These are phyloP conservation scores for Aspidoscelis tigris DNA, from an alignment of 2,113 vertebrate genomes.

Conservation along the genomic window DNA sequence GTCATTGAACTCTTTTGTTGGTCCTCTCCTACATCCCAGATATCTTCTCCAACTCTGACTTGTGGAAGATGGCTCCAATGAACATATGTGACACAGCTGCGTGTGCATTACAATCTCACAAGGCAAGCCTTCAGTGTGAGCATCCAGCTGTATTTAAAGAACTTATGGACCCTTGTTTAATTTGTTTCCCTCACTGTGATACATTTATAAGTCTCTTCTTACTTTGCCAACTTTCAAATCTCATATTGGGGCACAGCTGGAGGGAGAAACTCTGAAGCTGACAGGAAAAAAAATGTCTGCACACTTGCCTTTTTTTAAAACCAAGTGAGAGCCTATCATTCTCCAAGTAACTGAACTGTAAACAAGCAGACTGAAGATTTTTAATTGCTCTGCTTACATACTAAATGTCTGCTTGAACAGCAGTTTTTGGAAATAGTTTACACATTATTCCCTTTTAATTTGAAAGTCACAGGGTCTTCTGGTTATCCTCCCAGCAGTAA, in stretches of 20 bases:
- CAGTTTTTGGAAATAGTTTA: background rate
- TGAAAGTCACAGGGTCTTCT: background rate
- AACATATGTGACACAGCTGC: background rate
- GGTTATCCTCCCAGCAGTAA: slow-evolving; percentile 11
- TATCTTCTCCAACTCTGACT: background rate
- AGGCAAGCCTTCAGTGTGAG: background rate
- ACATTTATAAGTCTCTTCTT: background rate
- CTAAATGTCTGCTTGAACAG: background rate
- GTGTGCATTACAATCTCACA: background rate
- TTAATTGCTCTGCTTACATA: background rate
- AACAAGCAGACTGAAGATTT: background rate
- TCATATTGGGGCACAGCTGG: no score
- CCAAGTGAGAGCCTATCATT: background rate
- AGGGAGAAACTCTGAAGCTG: no score
- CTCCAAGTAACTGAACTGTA: background rate
- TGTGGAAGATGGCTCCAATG: background rate
- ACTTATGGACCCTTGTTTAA: no score
- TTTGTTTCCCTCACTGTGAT: background rate
- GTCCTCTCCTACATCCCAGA: background rate
- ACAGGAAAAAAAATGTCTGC: no score
- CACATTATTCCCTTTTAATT: slow-evolving; percentile 12
- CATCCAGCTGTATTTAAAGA: no score
- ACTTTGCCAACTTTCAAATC: no score
- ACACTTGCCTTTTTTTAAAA: background rate
- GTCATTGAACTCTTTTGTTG: background rate